Evolutionary conservation across 2,888 invertebrate species (phyloP).

Genomic region (Chrysolina haemoptera): DNA sequence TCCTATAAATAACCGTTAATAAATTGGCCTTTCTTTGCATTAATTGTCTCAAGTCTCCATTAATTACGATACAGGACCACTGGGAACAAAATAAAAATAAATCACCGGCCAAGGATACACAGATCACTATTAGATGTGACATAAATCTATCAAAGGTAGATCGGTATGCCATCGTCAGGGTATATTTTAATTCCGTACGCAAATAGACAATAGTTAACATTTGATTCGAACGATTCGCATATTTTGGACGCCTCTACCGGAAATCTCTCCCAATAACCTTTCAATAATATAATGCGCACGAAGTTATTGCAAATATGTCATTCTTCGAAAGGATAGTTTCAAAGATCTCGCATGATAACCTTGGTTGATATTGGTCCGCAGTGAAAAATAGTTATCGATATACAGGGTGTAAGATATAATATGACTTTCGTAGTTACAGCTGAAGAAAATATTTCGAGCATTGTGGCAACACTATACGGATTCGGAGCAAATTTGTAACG

Average conservation of each 20-base stretch:
- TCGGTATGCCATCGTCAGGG: constrained; percentile 51
- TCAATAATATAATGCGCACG: constrained; percentile 9
- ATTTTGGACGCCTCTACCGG: constrained; percentile 42
- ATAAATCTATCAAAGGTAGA: constrained; percentile 48
- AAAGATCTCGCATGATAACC: too few species aligned
- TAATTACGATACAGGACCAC: constrained; percentile 36
- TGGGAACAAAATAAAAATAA: constrained; percentile 42
- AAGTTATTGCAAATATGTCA: neutral
- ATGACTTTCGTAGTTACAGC: too few species aligned
- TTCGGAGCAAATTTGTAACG: too few species aligned
- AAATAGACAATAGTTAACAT: constrained; percentile 58
- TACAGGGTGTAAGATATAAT: too few species aligned
- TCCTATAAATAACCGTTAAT: constrained; percentile 21
- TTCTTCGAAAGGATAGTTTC: neutral
- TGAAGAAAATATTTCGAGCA: too few species aligned
- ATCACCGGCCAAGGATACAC: constrained; percentile 39
- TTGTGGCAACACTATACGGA: too few species aligned
- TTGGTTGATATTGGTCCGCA: too few species aligned
- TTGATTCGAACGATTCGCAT: constrained; percentile 50
- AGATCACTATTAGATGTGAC: constrained; percentile 44
- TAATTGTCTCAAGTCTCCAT: constrained; percentile 35
- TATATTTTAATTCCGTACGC: constrained; percentile 57
- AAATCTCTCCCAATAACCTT: constrained; percentile 25
- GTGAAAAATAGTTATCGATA: too few species aligned
- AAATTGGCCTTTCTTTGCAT: constrained; percentile 17